Evolutionary conservation across 2,888 invertebrate genomes (phyloP), one percentile per base, ranked within the genome.

Genomic region (Lydus trimaculatus): DNA sequence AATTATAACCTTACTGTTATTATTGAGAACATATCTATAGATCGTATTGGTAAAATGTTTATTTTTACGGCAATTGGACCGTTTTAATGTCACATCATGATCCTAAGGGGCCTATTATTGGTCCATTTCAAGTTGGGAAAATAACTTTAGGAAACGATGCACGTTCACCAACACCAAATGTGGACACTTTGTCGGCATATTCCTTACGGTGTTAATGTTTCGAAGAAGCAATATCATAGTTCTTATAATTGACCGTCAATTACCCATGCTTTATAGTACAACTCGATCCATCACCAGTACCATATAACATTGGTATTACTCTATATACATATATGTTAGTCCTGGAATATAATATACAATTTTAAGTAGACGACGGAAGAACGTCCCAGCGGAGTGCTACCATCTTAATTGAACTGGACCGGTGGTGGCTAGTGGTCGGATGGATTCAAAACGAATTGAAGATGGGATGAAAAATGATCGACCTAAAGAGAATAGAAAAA

Each of bases 391-490:
- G 81, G 83, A 80, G 80, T 76, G 78, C 80, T 80, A 81, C 81
- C 81, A 82, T 83, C 84, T 84, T 84, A 85, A 85, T 85, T 85
- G 85, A 84, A 85, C 83, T 82, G 83, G 83, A 83, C 82, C 79
- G 80, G 78, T 79, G 78, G 75, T 79, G 72, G 72, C 71, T 61
- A 73, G 70, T 74, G 73, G 71, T 73, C 73, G 69, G 65, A 67
- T 64, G 68, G 33, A 65, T 65, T 72, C 77, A 76, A 73, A 73
- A 73, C 72, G 77, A 80, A 82, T 81, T 83, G 84, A 83, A 84
- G 83, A 84, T 83, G 84, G 83, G 84, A 85, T 85, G 85, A 85
- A 85, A 85, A 85, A 85, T 85, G 85, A 85, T 84, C 84, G 83
- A 83, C 83, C 83, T 82, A 84, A 83, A 82, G 83, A 84, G 82